Evolutionary conservation across 2,797 vertebrate species (phyloP).

Genomic region (Premnoplex brunnescens): DNA sequence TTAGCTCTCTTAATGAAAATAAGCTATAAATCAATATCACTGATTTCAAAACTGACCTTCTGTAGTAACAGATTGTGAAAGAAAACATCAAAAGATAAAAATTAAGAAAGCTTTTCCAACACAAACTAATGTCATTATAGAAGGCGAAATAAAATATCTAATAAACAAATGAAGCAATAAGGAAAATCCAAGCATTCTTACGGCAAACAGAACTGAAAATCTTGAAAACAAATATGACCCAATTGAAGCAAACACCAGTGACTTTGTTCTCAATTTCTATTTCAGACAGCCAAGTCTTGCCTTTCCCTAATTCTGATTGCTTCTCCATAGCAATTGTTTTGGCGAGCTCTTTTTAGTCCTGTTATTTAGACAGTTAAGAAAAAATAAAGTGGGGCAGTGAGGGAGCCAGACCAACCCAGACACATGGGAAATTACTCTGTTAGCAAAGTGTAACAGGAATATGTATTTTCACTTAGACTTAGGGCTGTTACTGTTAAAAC

Average conservation of each 20-base stretch:
- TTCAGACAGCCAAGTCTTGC: constrained; percentile 32
- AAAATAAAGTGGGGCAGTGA: background rate
- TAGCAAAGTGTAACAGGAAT: background rate
- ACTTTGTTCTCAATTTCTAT: constrained; percentile 27
- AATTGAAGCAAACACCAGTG: constrained; percentile 14
- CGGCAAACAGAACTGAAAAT: constrained; percentile 1
- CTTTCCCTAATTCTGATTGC: constrained; percentile 38
- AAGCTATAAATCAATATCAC: background rate
- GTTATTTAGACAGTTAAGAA: background rate
- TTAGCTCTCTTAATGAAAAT: background rate
- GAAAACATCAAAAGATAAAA: background rate
- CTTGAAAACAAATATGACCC: constrained; percentile 47
- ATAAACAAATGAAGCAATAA: background rate
- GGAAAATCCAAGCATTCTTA: constrained; percentile 15
- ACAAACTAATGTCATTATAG: background rate
- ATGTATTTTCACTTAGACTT: background rate
- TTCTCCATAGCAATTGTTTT: constrained; percentile 54
- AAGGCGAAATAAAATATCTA: background rate
- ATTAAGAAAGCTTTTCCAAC: background rate
- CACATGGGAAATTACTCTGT: background rate
- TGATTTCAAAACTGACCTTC: background rate
- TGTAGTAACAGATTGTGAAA: background rate
- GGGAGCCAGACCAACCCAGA: background rate
- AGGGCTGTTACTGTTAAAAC: background rate
- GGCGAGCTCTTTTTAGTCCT: background rate